These are phyloP conservation scores for Triops cancriformis DNA, from an alignment of 1,140 invertebrate species.

Conservation along the genomic window DNA sequence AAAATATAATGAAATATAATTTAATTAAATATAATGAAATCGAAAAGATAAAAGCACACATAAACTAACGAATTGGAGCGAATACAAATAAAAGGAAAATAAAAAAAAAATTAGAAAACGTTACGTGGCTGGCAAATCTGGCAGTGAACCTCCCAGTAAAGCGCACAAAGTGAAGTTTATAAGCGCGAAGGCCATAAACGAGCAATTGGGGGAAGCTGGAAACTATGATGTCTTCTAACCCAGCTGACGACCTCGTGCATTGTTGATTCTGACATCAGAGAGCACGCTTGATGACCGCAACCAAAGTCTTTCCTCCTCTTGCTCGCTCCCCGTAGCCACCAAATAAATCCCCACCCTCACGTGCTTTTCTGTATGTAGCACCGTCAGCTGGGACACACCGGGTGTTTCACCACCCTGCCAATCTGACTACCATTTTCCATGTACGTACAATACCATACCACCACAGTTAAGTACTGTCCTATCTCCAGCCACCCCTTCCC, in stretches of 20 bases:
- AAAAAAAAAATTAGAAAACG: no score
- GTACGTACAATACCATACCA: background rate
- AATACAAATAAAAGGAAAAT: no score
- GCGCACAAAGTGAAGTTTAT: background rate
- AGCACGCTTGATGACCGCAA: slow-evolving; percentile 8
- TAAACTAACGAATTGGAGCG: no score
- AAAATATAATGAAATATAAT: no score
- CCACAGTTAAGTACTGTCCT: background rate
- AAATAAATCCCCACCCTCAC: slow-evolving; percentile 11
- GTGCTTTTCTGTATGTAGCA: background rate
- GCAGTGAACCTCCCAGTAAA: background rate
- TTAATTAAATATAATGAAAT: no score
- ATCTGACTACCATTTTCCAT: background rate
- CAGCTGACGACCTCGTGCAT: background rate
- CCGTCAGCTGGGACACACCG: slow-evolving; percentile 8
- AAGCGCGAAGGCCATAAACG: background rate
- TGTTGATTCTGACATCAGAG: slow-evolving; percentile 10
- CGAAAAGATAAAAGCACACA: no score
- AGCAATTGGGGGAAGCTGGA: background rate
- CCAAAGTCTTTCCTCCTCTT: background rate
- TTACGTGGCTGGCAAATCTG: no score
- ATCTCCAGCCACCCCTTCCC: background rate
- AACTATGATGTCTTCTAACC: slow-evolving; percentile 10
- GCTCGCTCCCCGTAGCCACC: background rate
- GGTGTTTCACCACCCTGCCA: slow-evolving; percentile 12